Evolutionary conservation across 1,140 invertebrate species (phyloP).

Genomic region (Camponotus vicinus): DNA sequence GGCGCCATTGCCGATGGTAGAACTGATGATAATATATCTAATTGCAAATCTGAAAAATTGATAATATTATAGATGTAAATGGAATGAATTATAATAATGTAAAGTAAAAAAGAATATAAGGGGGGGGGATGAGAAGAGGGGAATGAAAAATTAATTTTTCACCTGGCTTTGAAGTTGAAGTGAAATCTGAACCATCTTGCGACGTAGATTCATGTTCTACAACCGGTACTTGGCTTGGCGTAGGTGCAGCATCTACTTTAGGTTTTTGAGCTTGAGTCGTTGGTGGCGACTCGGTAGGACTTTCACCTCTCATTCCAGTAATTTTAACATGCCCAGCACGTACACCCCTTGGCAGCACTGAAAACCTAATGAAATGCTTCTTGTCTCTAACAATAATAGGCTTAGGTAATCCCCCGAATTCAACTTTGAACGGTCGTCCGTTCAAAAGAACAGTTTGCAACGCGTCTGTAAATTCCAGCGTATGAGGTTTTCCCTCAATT

Average conservation of each 20-base stretch:
- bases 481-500: conserved; percentile 91
- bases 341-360: conserved; percentile 92
- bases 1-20: conserved; percentile 88
- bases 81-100: conserved; percentile 6
- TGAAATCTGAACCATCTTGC: conserved; percentile 80
- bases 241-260: conserved; percentile 64
- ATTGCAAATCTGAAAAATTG: conserved; percentile 79
- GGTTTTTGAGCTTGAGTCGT: conserved; percentile 69
- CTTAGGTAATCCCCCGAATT: conserved; percentile 97
- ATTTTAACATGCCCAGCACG: conserved; percentile 90
- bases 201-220: conserved; percentile 81
- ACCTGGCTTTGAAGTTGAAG: conserved; percentile 78
- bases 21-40: conserved; percentile 89
- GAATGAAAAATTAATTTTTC: conserved; percentile 50
- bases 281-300: conserved; percentile 77
- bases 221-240: conserved; percentile 71
- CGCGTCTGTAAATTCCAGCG: conserved; percentile 92
- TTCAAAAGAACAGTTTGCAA: conserved; percentile 93
- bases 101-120: neutral
- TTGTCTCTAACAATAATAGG: conserved; percentile 93
- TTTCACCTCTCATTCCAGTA: conserved; percentile 89
- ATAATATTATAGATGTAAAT: neutral
- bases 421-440: conserved; percentile 92
- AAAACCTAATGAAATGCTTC: conserved; percentile 94
- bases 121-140: too few species aligned